phyloP scores from a whole-genome alignment of 1,140 invertebrate genomes.

The Drosophila ironensis region DNA sequence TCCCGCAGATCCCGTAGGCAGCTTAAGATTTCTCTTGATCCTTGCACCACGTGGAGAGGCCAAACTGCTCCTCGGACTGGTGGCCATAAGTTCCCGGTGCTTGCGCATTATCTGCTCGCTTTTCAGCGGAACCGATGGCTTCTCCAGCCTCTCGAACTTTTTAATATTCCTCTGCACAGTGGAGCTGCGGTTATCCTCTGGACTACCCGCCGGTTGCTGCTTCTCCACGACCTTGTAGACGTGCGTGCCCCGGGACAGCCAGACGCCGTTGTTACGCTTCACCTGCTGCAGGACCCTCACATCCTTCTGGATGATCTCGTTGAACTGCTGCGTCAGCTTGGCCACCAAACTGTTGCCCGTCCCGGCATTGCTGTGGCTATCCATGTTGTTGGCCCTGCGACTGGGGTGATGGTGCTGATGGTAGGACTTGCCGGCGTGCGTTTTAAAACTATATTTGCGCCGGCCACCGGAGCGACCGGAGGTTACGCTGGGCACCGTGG shows the following conservation, averaged over 20 bases:
- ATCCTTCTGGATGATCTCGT: constrained; percentile 82
- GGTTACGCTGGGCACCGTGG: constrained; percentile 29
- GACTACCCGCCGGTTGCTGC: constrained; percentile 8
- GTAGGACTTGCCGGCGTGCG: constrained; percentile 69
- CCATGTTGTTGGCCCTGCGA: constrained; percentile 33
- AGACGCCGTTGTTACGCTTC: constrained; percentile 76
- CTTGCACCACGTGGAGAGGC: background rate
- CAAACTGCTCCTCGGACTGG: background rate
- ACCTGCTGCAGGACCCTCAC: constrained; percentile 75
- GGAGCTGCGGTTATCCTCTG: constrained; percentile 30
- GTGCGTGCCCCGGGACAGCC: constrained; percentile 60
- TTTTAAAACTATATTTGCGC: constrained; percentile 81
- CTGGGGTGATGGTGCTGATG: constrained; percentile 56
- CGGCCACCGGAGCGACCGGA: constrained; percentile 24
- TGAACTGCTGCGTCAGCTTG: constrained; percentile 83
- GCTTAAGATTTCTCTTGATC: constrained; percentile 15
- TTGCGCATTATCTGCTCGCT: constrained; percentile 64
- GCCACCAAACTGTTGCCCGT: constrained; percentile 73
- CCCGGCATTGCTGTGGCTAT: background rate
- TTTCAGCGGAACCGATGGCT: constrained; percentile 81
- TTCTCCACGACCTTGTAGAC: constrained; percentile 78
- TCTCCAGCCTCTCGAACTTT: constrained; percentile 81
- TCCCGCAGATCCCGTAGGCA: background rate
- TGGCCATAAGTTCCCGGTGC: constrained; percentile 56
- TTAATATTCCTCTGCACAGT: constrained; percentile 81